Base-by-base conservation (phyloP, 2,888 invertebrate genomes). In the Halictus ligatus region DNA sequence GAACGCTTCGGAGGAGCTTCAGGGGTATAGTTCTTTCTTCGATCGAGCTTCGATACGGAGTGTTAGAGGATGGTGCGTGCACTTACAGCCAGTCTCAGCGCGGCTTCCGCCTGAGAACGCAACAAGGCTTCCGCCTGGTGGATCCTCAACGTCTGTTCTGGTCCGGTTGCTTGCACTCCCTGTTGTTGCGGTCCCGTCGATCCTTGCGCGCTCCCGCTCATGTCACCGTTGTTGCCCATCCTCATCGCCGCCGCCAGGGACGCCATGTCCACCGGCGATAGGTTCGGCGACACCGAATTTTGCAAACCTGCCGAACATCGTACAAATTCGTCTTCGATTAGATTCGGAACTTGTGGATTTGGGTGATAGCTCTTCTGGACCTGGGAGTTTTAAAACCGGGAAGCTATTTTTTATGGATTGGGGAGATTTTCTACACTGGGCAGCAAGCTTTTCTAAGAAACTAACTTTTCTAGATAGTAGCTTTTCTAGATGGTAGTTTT, bases 61-160 rank as follows among this genome's bases (percentile, higher is more conserved):
- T 18, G 8, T 8, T 8, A 54, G 29, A 64, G 18, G 18, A 69
- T 21, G 21, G 21, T 2, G 13, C 21, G 67, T 10, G 0, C 12
- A 87, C 91, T 91, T 89, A 98, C 98, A 58, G 98, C 98, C 83
- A 98, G 95, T 92, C 98, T 96, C 60, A 98, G 96, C 10, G 97
- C 97, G 0, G 98, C 98, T 94, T 98, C 98, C 0, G 98, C 98
- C 93, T 98, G 98, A 91, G 98, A 98, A 93, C 98, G 96, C 40
- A 98, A 95, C 78, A 98, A 96, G 0, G 97, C 98, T 94, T 98
- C 98, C 1, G 98, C 97, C 93, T 98, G 98, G 89, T 96, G 96
- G 96, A 97, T 97, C 88, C 97, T 96, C 69, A 97, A 93, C 1
- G 97, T 96, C 40, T 97, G 96, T 83, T 95, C 95, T 40, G 94